Evolutionary conservation across 2,797 vertebrate species (phyloP), one percentile per base, ranked within the genome.

Genomic region (Syngnathus rostellatus): DNA sequence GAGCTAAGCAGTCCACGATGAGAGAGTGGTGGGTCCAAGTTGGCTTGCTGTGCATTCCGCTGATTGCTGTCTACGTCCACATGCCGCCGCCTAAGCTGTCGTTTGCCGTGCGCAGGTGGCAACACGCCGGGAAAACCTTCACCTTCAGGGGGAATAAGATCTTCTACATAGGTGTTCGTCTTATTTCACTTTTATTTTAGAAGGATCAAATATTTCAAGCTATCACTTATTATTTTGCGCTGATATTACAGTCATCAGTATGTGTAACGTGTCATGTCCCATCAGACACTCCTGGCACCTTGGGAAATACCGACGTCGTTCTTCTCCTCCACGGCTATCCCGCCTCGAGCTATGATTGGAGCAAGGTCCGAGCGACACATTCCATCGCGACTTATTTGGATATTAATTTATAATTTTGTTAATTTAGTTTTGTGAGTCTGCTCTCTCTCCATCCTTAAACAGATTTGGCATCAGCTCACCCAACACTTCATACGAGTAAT

Each of bases 311-410:
- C 0, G 95, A 98, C 21, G 77, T 95, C 0, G 76, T 97, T 0
- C 62, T 98, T 31, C 91, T 98, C 60, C 88, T 97, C 64, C 96
- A 99, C 0, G 95, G 95, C 55, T 98, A 98, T 83, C 96, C 94
- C 0, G 98, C 96, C 0, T 98, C 94, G 70, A 97, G 96, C 88
- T 94, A 94, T 0, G 94, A 99, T 74, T 98, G 97, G 97, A 93
- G 85, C 83, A 98, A 98, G 95, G 95, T 98, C 71, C 80, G 0
- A 16, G 0, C 2, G 2, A 14, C 21, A 25, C 14, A 40, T 71
- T 68, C 63, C 14, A 51, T 2, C 16, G 25, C 8, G 10, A 6
- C n/a, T 21, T 53, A n/a, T 23, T 50, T 50, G 17, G 14, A 45
- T 45, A 45, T n/a, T 16, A 14, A n/a, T 8, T 8, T 25, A 37